Evolutionary conservation across 2,888 invertebrate species (phyloP), one percentile per base, ranked within the genome.

Genomic region (Dryobota labecula): DNA sequence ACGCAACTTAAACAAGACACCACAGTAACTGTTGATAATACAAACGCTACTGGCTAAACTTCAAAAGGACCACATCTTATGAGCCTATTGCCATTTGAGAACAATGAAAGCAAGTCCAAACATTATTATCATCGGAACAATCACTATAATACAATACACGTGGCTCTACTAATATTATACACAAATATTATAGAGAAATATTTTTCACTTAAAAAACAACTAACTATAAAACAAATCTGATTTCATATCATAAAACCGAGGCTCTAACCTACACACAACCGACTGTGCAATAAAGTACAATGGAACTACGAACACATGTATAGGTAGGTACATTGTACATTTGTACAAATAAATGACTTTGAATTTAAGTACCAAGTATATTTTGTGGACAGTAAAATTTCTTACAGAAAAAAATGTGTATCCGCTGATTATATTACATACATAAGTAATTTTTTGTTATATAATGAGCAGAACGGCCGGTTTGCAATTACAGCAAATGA

Each of bases 271-370:
- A 69, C 66, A 84, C 84, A 77, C 81, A 66, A 76, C 84, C 65
- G 61, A 63, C 64, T 62, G 53, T 58, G 53, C 53, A 65, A 70
- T 76, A 69, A 56, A 78, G 36, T 79, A 81, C 65, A 70, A 76
- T 73, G 71, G 67, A 69, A 76, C 76, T 72, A 73, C 62, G 58
- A 70, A 75, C 49, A 65, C 51, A 45, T 69, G 33, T 47, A n/a
- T n/a, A n/a, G n/a, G n/a, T n/a, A n/a, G n/a, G n/a, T n/a, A 57
- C 33, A 72, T 49, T 45, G 54, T 56, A 79, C 83, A 85, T 70
- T 78, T 85, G 86, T 83, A 70, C 79, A 85, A 85, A 85, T 81
- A 85, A 73, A 81, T 75, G 70, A 75, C 82, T 49, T 36, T 49
- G 58, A 30, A 74, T 47, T 53, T 69, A 72, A 57, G 56, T 38